Conservation (phyloP, 2,888 invertebrate genomes). For the Harpalus rubripes region DNA sequence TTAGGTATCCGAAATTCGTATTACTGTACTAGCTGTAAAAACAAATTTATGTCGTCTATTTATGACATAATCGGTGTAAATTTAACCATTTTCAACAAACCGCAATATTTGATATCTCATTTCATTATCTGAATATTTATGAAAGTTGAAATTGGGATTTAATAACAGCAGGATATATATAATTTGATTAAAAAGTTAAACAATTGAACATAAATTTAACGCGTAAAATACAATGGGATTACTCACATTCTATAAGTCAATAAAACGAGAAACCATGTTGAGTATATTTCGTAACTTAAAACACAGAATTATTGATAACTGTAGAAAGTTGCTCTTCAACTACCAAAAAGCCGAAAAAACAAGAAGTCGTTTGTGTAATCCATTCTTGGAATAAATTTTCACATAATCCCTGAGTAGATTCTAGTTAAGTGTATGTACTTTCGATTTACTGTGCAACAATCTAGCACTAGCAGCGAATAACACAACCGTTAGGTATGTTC, state of each 20-base stretch:
- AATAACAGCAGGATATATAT: neutral
- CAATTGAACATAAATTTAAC: slow-evolving; percentile 11
- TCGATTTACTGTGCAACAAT: slow-evolving; percentile 9
- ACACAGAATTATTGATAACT: slow-evolving; percentile 3
- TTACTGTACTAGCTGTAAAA: slow-evolving; percentile 2
- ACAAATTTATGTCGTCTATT: neutral
- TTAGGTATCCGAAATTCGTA: slow-evolving; percentile 18
- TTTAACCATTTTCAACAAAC: neutral
- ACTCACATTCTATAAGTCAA: slow-evolving; percentile 23
- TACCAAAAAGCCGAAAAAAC: slow-evolving; percentile 15
- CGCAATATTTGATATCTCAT: neutral
- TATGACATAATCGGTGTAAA: slow-evolving; percentile 23
- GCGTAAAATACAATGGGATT: neutral
- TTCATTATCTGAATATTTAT: too few species aligned
- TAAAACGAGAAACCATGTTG: slow-evolving; percentile 9
- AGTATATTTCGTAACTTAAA: slow-evolving; percentile 26
- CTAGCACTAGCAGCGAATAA: neutral
- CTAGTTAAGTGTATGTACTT: neutral
- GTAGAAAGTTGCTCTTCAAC: slow-evolving; percentile 20
- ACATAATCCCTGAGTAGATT: slow-evolving; percentile 3
- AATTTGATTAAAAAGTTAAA: slow-evolving; percentile 5
- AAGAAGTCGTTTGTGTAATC: neutral
- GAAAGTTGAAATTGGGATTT: neutral
- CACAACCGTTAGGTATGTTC: slow-evolving; percentile 24
- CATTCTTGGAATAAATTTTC: slow-evolving; percentile 23